phyloP scores from a whole-genome alignment of 1,140 invertebrate genomes.

The Leguminivora glycinivorella region DNA sequence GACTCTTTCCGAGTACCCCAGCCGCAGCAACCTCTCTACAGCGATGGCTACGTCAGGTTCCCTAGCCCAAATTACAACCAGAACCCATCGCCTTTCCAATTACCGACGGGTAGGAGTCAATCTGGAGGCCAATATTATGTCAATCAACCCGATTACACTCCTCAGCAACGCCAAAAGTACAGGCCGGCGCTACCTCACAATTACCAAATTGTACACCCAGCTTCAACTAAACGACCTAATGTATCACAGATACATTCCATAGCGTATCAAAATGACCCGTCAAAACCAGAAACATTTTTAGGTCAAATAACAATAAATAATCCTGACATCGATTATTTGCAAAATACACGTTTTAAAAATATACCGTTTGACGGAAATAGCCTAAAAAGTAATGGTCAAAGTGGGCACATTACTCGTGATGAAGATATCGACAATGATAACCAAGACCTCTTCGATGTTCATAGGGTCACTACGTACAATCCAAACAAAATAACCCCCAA shows the following conservation, averaged over 20 bases:
- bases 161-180: slow-evolving; percentile 61
- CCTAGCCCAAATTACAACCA: slow-evolving; percentile 72
- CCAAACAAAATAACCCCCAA: slow-evolving; percentile 61
- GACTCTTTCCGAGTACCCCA: slow-evolving; percentile 61
- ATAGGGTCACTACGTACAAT: slow-evolving; percentile 75
- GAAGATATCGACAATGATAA: slow-evolving; percentile 74
- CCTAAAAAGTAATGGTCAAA: slow-evolving; percentile 69
- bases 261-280: slow-evolving; percentile 79
- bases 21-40: slow-evolving; percentile 60
- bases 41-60: slow-evolving; percentile 61
- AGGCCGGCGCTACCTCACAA: slow-evolving; percentile 70
- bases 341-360: slow-evolving; percentile 70
- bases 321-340: slow-evolving; percentile 75
- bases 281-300: slow-evolving; percentile 80
- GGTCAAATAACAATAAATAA: slow-evolving; percentile 81
- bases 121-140: slow-evolving; percentile 68
- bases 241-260: slow-evolving; percentile 69
- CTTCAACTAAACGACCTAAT: slow-evolving; percentile 73
- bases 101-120: slow-evolving; percentile 73
- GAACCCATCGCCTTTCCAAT: slow-evolving; percentile 73
- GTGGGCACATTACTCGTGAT: slow-evolving; percentile 62
- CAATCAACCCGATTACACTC: slow-evolving; percentile 70
- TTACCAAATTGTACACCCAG: slow-evolving; percentile 72
- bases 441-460: slow-evolving; percentile 73
- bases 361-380: slow-evolving; percentile 72